A percentile compares a stretch with the other conserved stretches of the same genome.
phyloP scores from a whole-genome alignment of 2,888 invertebrate genomes.

The Himalopsyche kuldschensis region DNA sequence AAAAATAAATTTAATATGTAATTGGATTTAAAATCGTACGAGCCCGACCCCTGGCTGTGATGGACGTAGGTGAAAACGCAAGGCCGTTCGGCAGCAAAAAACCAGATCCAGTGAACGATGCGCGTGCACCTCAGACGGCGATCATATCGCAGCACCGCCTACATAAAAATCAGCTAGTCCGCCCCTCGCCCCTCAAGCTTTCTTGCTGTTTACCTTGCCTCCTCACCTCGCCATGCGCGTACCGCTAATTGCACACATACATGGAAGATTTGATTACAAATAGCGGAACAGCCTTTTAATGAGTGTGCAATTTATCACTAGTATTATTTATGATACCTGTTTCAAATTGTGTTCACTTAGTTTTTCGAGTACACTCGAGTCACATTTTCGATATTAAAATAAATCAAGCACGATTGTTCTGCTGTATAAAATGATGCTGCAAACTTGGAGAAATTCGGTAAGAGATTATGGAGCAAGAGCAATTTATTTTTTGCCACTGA shows the following conservation, averaged over 20 bases:
- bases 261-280: neutral
- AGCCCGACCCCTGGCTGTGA: neutral
- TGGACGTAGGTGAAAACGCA: conserved; percentile 25
- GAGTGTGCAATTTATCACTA: too few relatives aligned
- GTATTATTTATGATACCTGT: too few relatives aligned
- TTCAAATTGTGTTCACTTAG: too few relatives aligned
- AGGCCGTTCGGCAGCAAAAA: conserved; percentile 18
- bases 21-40: too few relatives aligned
- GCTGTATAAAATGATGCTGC: too few relatives aligned
- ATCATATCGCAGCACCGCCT: neutral
- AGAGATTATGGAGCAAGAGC: too few relatives aligned
- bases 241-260: neutral
- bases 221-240: neutral
- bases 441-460: too few relatives aligned
- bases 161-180: neutral
- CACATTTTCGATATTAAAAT: too few relatives aligned
- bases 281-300: neutral
- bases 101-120: neutral
- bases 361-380: too few relatives aligned
- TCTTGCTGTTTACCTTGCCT: neutral
- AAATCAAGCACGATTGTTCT: too few relatives aligned
- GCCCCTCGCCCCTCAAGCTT: neutral
- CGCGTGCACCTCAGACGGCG: neutral
- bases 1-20: too few relatives aligned
- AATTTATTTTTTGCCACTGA: too few relatives aligned